Percentiles rank a stretch among this genome's conserved stretches.
These are phyloP conservation scores for Zaprionus inermis DNA, from an alignment of 1,140 invertebrate genomes.

Conservation along the genomic window DNA sequence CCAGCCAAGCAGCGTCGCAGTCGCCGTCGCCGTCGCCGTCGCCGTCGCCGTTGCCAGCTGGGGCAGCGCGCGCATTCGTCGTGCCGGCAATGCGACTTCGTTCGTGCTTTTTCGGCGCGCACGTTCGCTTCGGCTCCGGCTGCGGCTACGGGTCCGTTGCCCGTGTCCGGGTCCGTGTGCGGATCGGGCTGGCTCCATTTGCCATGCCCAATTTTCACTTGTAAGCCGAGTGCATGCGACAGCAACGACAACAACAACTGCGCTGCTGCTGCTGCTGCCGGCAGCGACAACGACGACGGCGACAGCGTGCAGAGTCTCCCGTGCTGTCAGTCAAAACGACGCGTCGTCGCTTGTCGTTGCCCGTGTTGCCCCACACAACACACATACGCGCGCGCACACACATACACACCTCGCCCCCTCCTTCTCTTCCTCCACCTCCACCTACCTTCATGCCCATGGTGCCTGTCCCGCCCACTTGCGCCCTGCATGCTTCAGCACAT, in stretches of 20 bases:
- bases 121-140: not conserved
- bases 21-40: not conserved
- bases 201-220: conserved; percentile 35
- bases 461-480: not conserved
- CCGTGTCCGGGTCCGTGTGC: conserved; percentile 16
- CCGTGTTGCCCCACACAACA: conserved; percentile 1
- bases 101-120: not conserved
- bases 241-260: conserved; percentile 19
- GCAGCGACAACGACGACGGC: not conserved
- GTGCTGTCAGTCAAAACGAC: conserved; percentile 49
- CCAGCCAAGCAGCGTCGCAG: not conserved
- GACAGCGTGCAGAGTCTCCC: conserved; percentile 27
- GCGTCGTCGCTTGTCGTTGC: conserved; percentile 47
- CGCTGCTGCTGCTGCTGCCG: conserved; percentile 18
- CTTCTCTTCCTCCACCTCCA: not conserved
- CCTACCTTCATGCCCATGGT: not conserved
- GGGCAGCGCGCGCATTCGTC: conserved; percentile 24
- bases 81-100: conserved; percentile 8
- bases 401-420: not conserved
- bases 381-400: not conserved
- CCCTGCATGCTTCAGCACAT: conserved; percentile 39
- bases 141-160: conserved; percentile 5
- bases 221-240: conserved; percentile 46
- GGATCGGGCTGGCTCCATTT: conserved; percentile 37
- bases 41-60: not conserved